These are phyloP conservation scores for Nycticryphes semicollaris DNA, from an alignment of 2,113 vertebrate genomes.

Conservation along the genomic window DNA sequence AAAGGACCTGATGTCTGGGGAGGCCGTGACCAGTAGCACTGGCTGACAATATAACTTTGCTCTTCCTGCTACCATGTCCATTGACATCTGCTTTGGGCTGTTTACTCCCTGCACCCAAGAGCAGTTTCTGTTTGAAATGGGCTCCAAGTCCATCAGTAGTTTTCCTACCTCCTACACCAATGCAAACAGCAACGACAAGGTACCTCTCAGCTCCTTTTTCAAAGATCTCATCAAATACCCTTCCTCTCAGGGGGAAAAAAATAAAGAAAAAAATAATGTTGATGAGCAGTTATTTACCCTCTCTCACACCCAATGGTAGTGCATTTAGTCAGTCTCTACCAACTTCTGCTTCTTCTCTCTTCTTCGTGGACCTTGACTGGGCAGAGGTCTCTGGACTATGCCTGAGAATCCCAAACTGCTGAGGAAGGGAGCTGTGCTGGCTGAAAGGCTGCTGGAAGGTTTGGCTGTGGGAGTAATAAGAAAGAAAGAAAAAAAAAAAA, in stretches of 20 bases:
- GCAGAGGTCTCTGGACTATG: neutral
- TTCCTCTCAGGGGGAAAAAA: fast-evolving
- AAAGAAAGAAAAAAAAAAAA: neutral
- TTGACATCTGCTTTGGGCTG: neutral
- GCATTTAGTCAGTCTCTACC: neutral
- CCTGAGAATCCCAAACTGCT: neutral
- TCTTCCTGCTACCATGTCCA: neutral
- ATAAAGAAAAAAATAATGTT: fast-evolving
- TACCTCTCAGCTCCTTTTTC: neutral
- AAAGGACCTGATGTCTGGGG: neutral
- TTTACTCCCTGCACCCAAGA: neutral
- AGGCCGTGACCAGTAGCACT: neutral
- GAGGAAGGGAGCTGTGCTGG: neutral
- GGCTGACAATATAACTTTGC: neutral
- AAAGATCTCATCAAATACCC: neutral
- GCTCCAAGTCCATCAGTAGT: neutral
- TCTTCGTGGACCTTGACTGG: neutral
- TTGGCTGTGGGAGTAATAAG: neutral
- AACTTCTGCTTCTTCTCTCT: neutral
- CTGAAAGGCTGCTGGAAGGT: neutral
- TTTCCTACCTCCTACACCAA: neutral
- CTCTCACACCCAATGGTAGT: neutral
- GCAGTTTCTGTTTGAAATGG: neutral
- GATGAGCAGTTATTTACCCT: neutral
- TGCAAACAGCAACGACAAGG: neutral